Evolutionary conservation across 2,888 invertebrate species (phyloP).

Genomic region (Zygothrica quintamaculata): DNA sequence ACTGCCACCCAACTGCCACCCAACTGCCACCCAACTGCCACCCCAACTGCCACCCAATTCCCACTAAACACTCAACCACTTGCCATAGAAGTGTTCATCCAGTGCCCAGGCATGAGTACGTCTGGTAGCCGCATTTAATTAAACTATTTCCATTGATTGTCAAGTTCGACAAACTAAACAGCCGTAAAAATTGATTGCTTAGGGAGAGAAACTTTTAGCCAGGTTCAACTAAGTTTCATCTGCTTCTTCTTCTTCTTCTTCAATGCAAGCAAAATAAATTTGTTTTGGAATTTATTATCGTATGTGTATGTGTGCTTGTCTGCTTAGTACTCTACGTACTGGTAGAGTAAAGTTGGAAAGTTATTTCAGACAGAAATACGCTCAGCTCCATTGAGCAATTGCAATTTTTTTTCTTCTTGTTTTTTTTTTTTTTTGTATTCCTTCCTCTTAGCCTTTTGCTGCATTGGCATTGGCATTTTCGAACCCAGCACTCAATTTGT

Average conservation of each 20-base stretch:
- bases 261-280: slow-evolving; percentile 49
- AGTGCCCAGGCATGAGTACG: slow-evolving; percentile 7
- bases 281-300: slow-evolving; percentile 57
- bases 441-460: neutral
- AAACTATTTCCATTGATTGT: slow-evolving; percentile 68
- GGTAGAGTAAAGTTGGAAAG: slow-evolving; percentile 39
- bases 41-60: neutral
- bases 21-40: neutral
- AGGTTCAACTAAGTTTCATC: slow-evolving; percentile 47
- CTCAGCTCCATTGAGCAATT: slow-evolving; percentile 52
- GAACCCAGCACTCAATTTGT: slow-evolving; percentile 27
- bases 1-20: neutral
- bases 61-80: no score
- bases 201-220: slow-evolving; percentile 41
- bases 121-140: slow-evolving; percentile 54
- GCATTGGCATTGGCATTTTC: slow-evolving; percentile 17
- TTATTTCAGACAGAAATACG: slow-evolving; percentile 51
- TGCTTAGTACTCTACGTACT: neutral
- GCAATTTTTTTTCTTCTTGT: slow-evolving; percentile 18
- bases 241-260: neutral
- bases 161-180: slow-evolving; percentile 62
- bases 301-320: slow-evolving; percentile 12
- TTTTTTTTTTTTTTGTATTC: neutral
- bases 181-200: slow-evolving; percentile 66
- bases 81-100: neutral